Percentiles rank a stretch among this genome's conserved stretches.
These are phyloP conservation scores for Ceratotherium simum DNA, from an alignment of 2,113 vertebrate genomes.

Conservation along the genomic window DNA sequence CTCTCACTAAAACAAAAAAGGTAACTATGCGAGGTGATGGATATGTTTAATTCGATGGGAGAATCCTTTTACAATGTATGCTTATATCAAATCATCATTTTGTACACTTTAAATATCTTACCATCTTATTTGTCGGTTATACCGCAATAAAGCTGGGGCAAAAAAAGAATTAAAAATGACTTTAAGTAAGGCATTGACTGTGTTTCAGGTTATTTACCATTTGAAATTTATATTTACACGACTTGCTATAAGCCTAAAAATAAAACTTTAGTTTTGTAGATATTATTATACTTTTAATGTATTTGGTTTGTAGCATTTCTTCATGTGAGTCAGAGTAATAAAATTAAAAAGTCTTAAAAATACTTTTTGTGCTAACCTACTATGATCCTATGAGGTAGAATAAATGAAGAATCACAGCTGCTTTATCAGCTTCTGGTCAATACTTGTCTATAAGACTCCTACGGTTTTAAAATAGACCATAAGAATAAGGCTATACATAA, in stretches of 20 bases:
- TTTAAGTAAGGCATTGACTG: neutral
- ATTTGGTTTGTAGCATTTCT: neutral
- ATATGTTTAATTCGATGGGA: neutral
- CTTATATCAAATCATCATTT: neutral
- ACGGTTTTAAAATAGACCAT: neutral
- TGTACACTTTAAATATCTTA: neutral
- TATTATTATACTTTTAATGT: slow-evolving; percentile 22
- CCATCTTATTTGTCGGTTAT: neutral
- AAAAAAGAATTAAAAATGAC: slow-evolving; percentile 31
- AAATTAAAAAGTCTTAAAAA: neutral
- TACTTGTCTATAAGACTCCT: neutral
- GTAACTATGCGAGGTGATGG: neutral
- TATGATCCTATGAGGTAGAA: neutral
- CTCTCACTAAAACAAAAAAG: neutral
- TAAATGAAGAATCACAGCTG: slow-evolving; percentile 37
- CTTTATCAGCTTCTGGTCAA: slow-evolving; percentile 5
- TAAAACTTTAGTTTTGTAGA: slow-evolving; percentile 34
- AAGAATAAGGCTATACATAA: neutral
- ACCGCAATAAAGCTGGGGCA: neutral
- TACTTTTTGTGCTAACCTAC: slow-evolving; percentile 15
- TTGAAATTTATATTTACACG: neutral
- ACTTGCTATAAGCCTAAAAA: neutral
- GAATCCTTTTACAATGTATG: neutral
- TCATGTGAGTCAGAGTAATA: slow-evolving; percentile 1
- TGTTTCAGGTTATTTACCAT: neutral